A percentile compares a stretch with the other conserved stretches of the same genome.
phyloP scores from a whole-genome alignment of 2,888 invertebrate genomes.

The Timandra comae region DNA sequence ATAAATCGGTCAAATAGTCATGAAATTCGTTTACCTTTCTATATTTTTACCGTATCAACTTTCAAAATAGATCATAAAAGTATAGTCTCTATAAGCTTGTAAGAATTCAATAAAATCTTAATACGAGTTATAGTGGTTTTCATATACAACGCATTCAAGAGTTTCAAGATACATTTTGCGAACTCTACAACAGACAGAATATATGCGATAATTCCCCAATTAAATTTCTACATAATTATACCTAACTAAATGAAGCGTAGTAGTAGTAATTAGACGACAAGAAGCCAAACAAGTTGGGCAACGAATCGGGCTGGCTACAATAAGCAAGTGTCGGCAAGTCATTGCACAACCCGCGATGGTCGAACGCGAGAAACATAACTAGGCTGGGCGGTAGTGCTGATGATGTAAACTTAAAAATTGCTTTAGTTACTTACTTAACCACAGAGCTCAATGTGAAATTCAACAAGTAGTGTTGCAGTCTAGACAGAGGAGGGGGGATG shows the following conservation, averaged over 20 bases:
- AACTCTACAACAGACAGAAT: not conserved
- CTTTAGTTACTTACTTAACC: conserved; percentile 73
- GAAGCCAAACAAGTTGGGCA: conserved; percentile 68
- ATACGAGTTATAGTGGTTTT: too few relatives aligned
- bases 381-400: conserved; percentile 65
- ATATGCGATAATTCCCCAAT: not conserved
- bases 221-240: conserved; percentile 41
- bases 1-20: too few relatives aligned
- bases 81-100: too few relatives aligned
- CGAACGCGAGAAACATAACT: conserved; percentile 75
- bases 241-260: conserved; percentile 52
- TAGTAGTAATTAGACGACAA: conserved; percentile 60
- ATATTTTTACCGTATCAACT: too few relatives aligned
- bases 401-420: conserved; percentile 77
- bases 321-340: conserved; percentile 71
- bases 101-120: too few relatives aligned
- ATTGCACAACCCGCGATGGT: conserved; percentile 71
- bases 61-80: too few relatives aligned
- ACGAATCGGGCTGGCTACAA: conserved; percentile 64
- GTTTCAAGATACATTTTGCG: too few relatives aligned
- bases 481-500: conserved; percentile 45
- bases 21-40: too few relatives aligned
- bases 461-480: conserved; percentile 51
- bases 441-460: conserved; percentile 63
- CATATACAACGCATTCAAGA: too few relatives aligned